Evolutionary conservation across 2,797 vertebrate genomes (phyloP).

Genomic region (Ptychadena robeensis): DNA sequence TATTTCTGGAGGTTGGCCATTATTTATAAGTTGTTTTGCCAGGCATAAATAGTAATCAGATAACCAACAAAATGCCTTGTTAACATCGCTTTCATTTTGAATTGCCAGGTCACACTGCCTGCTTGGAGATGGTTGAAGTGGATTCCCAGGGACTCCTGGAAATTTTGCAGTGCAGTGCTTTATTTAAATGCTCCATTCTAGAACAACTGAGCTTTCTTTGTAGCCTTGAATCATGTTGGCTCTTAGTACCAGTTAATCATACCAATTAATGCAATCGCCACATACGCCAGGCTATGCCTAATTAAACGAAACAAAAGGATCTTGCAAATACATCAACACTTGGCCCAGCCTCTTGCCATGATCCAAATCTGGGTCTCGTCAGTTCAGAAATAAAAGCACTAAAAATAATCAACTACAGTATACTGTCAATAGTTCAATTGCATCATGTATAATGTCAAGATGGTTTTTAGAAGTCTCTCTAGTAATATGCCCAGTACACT

Average conservation of each 20-base stretch:
- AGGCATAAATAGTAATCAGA: constrained; percentile 41
- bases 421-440: not conserved
- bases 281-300: constrained; percentile 39
- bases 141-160: constrained; percentile 38
- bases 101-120: constrained; percentile 19
- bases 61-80: constrained; percentile 41
- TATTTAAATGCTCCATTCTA: constrained; percentile 37
- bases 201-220: constrained; percentile 51
- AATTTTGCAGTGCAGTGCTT: constrained; percentile 14
- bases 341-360: constrained; percentile 26
- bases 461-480: not conserved
- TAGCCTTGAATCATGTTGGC: constrained; percentile 58
- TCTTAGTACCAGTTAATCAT: constrained; percentile 56
- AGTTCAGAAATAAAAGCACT: constrained; percentile 22
- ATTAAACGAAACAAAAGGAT: constrained; percentile 55
- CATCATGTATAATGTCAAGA: not conserved
- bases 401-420: not conserved
- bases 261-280: constrained; percentile 17
- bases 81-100: constrained; percentile 40
- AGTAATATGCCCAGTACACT: not conserved
- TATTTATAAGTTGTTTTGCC: constrained; percentile 48
- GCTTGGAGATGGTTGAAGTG: constrained; percentile 4
- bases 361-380: constrained; percentile 28
- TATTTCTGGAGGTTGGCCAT: constrained; percentile 29
- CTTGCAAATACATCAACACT: constrained; percentile 17